Conservation (phyloP, 2,888 invertebrate genomes). For the Molanna angustata region DNA sequence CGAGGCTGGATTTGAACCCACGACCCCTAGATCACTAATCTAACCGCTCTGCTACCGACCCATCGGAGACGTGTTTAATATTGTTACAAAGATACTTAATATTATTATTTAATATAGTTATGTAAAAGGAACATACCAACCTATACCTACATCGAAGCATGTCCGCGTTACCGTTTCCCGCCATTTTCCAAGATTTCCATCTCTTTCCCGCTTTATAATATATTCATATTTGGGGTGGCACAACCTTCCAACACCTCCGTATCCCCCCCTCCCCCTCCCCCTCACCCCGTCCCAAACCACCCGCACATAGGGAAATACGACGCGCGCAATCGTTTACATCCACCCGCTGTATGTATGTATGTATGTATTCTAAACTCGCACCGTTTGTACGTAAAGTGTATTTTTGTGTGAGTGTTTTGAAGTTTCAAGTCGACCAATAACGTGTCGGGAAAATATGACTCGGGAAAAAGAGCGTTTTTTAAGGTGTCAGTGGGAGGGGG, state of each 20-base stretch:
- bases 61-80: not conserved
- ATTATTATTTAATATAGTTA: too few species aligned
- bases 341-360: too few species aligned
- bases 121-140: too few species aligned
- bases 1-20: too few species aligned
- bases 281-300: constrained; percentile 15
- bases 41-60: too few species aligned
- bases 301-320: constrained; percentile 28
- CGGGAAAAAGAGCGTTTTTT: constrained; percentile 12
- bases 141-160: too few species aligned
- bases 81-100: too few species aligned
- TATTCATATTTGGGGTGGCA: constrained; percentile 29
- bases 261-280: constrained; percentile 12
- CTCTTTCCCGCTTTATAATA: constrained; percentile 28
- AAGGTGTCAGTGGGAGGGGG: constrained; percentile 13
- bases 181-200: constrained; percentile 11
- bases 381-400: constrained; percentile 22
- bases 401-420: constrained; percentile 31
- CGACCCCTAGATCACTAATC: not conserved
- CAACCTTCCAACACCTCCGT: not conserved
- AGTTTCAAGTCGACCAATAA: constrained; percentile 33
- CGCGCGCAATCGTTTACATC: constrained; percentile 23
- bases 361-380: constrained; percentile 21
- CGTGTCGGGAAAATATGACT: constrained; percentile 32
- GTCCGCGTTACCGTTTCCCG: too few species aligned